Evolutionary conservation across 1,140 invertebrate species (phyloP).

Genomic region (Contarinia nasturtii): DNA sequence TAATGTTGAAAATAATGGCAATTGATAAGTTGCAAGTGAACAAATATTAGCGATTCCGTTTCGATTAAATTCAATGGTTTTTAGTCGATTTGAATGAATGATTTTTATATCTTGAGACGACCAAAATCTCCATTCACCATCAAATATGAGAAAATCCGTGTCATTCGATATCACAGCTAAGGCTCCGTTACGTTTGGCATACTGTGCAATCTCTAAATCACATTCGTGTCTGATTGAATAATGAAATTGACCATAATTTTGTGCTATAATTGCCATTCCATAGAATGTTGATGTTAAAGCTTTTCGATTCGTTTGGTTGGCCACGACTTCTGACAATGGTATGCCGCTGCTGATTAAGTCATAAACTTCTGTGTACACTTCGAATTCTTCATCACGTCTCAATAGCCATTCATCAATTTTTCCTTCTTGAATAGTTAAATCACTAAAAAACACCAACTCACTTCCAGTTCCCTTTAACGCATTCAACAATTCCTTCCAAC

Average conservation of each 20-base stretch:
- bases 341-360: neutral
- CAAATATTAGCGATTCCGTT: neutral
- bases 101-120: neutral
- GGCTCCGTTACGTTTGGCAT: neutral
- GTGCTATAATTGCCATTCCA: neutral
- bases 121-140: neutral
- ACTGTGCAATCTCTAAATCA: neutral
- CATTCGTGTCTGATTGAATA: neutral
- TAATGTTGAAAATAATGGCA: neutral
- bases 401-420: neutral
- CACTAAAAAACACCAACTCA: neutral
- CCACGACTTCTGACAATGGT: neutral
- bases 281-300: neutral
- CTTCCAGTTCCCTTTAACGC: neutral
- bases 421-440: neutral
- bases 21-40: neutral
- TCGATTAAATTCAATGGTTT: conserved; percentile 1
- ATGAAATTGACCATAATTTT: neutral
- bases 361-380: neutral
- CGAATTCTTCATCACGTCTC: neutral
- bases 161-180: neutral
- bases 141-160: conserved; percentile 1
- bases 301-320: too few relatives aligned
- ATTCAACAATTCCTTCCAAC: neutral
- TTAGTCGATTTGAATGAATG: neutral